Base-by-base conservation (phyloP, 2,888 invertebrate species). In the Phortica okadai region DNA sequence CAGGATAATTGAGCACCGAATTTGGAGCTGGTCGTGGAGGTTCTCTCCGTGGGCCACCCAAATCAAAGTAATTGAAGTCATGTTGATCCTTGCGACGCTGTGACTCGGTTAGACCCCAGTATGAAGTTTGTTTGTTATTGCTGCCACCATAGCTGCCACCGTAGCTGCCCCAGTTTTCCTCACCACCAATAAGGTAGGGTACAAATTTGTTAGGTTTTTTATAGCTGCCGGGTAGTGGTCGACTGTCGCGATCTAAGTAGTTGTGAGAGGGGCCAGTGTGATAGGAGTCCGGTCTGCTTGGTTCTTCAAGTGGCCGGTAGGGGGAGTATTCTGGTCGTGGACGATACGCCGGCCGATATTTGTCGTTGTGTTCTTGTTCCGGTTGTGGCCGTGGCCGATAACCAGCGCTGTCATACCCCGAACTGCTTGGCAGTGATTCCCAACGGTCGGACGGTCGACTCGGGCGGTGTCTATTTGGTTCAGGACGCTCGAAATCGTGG, bases 131-230 rank as follows among this genome's bases (percentile, higher is more conserved):
- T 50, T 91, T 91, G 75, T 84, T 88, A 76, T 92, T 91, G 75
- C 92, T 92, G 41, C 90, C 88, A 1, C 94, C 93, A 82, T 95
- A 95, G 11, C 91, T 91, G 0, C 94, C 93, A 0, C 94, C 94
- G 82, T 95, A 94, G 77, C 93, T 92, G 0, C 93, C 94, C 94
- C 94, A 94, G 42, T 91, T 91, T 66, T 92, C 92, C 56, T 92
- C 91, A 0, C 92, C 92, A 81, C 90, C 89, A 74, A 94, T 93
- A 76, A 93, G 92, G 82, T 94, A 94, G 0, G 94, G 94, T 41
- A 94, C 91, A 82, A 91, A 94, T 77, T 91, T 89, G 14, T 80
- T 78, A 5, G 89, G 87, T 33, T 90, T 90, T 74, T 90, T 90
- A 79, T 90, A 88, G 21, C 82, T 74, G 2, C 78, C 45, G 0